Evolutionary conservation across 2,797 vertebrate genomes (phyloP).

Genomic region (Crocodylus rhombifer): DNA sequence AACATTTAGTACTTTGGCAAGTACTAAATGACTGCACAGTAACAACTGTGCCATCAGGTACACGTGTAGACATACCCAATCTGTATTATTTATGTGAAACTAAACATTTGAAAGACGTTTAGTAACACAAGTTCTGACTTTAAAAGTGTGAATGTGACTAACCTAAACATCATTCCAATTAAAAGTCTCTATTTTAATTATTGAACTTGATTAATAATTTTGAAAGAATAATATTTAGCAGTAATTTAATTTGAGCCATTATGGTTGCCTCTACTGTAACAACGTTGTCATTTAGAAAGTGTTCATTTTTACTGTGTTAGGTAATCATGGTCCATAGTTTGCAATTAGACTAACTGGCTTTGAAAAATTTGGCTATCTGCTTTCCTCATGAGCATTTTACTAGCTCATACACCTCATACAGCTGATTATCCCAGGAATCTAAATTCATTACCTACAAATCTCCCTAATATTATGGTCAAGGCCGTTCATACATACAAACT

Average conservation of each 20-base stretch:
- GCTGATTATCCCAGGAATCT: constrained; percentile 6
- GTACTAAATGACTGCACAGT: no score
- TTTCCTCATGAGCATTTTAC: constrained; percentile 33
- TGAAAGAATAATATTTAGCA: not conserved
- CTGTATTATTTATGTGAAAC: not conserved
- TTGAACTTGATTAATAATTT: not conserved
- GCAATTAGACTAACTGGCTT: constrained; percentile 34
- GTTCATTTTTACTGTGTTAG: not conserved
- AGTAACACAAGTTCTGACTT: not conserved
- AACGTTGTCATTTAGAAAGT: not conserved
- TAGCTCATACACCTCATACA: not conserved
- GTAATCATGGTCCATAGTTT: not conserved
- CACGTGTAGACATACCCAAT: no score
- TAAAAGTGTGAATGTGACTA: not conserved
- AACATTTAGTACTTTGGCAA: no score
- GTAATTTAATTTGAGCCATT: not conserved
- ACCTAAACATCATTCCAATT: not conserved
- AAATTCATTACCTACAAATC: constrained; percentile 47
- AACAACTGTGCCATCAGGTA: no score
- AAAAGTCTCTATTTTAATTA: constrained; percentile 10
- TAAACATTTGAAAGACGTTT: not conserved
- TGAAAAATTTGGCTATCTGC: constrained; percentile 14
- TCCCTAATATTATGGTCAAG: not conserved
- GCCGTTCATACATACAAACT: constrained; percentile 41
- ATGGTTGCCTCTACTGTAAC: not conserved